Evolutionary conservation across 2,113 vertebrate genomes (phyloP).

Genomic region (Lutjanus erythropterus): DNA sequence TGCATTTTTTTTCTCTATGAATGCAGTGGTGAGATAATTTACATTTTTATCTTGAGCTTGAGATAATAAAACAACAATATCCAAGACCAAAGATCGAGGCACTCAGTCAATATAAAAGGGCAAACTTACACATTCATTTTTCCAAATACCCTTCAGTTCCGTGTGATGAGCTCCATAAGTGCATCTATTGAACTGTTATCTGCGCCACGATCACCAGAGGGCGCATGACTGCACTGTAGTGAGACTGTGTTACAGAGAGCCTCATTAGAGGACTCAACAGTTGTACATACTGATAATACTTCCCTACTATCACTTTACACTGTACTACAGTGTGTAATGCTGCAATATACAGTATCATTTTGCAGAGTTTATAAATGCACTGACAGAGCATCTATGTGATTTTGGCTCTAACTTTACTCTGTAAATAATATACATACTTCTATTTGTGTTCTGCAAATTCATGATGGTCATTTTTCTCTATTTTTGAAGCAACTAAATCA

Average conservation of each 20-base stretch:
- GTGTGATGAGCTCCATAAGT: not conserved
- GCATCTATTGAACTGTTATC: not conserved
- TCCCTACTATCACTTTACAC: conserved; percentile 20
- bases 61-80: not conserved
- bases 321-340: not conserved
- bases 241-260: not conserved
- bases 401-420: not conserved
- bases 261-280: conserved; percentile 1
- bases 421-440: not conserved
- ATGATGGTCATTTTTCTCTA: not conserved
- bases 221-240: not conserved
- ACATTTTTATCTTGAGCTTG: too few species aligned
- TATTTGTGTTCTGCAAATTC: not conserved
- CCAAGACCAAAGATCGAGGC: not conserved
- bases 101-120: not conserved
- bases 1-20: too few species aligned
- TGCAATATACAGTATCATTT: not conserved
- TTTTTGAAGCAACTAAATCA: too few species aligned
- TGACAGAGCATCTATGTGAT: not conserved
- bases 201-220: conserved; percentile 31
- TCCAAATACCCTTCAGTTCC: not conserved
- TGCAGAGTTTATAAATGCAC: not conserved
- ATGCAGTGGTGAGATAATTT: too few species aligned
- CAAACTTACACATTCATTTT: not conserved
- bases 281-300: conserved; percentile 13